Base-by-base conservation (phyloP, 2,888 invertebrate species). In the Agrotis segetum region DNA sequence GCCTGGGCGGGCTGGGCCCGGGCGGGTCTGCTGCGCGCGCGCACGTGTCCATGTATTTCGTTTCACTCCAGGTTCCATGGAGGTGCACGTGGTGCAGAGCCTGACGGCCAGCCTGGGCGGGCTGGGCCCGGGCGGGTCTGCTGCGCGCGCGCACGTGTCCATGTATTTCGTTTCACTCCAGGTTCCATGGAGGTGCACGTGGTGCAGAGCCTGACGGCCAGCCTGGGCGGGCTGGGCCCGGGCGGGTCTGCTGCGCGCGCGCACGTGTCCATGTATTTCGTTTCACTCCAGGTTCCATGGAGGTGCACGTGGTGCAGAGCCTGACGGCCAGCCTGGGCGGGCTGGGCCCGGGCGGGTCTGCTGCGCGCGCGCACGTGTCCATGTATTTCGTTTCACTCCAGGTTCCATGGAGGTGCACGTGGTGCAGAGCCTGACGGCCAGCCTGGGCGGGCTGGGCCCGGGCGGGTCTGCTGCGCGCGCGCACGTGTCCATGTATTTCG, bases 151-250 rank as follows among this genome's bases (percentile, higher is more conserved):
- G 70, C 98, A 98, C 94, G 97, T 98, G 91, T 98, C 98, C 67
- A 99, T 99, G 98, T n/a, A 5, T 34, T 1, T 58, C 5, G 13
- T 17, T 5, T 1, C 17, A 40, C 40, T 40, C 40, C 52, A 87
- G 97, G 97, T n/a, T 96, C 96, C 68, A 92, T 96, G 82, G 97
- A 97, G 84, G 98, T 98, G 68, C 97, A 98, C 90, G 98, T 99
- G 66, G 98, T 99, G 21, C 99, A 99, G 96, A 98, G 98, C 21
- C 96, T 99, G 80, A 98, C 98, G 3, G 99, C 99, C 81, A 98
- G 98, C 84, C 96, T 99, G 86, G 99, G 99, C 5, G 24, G 24
- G 19, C 19, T 7, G 16, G 50, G 50, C 50, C 19, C 50, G 50
- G 50, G 34, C 34, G 34, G 34, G 34, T 34, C 34, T 34, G 34